These are phyloP conservation scores for Parazoanthus darwini DNA, from an alignment of 92 coral and sea anemone species.

Conservation along the genomic window DNA sequence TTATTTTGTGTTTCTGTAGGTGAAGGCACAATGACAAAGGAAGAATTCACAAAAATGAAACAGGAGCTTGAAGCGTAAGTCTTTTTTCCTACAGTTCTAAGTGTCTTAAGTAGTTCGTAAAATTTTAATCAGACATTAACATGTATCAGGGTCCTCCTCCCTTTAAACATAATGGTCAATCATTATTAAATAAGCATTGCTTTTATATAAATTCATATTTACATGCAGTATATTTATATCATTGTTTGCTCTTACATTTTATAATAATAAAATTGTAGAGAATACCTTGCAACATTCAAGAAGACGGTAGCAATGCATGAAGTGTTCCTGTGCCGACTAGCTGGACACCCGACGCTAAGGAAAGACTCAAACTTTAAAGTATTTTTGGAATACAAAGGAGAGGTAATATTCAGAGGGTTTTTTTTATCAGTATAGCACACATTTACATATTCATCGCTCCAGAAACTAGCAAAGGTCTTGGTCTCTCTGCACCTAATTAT, in stretches of 20 bases:
- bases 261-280: conserved; percentile 48
- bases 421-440: background rate
- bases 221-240: too few species aligned
- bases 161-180: too few species aligned
- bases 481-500: too few species aligned
- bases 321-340: conserved; percentile 92
- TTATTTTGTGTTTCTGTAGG: conserved; percentile 56
- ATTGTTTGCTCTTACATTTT: background rate
- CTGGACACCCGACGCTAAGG: conserved; percentile 94
- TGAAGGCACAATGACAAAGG: conserved; percentile 97
- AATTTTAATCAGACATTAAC: too few species aligned
- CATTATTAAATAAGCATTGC: too few species aligned
- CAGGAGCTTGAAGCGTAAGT: conserved; percentile 99
- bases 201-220: too few species aligned
- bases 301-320: conserved; percentile 99
- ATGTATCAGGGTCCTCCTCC: too few species aligned
- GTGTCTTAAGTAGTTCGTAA: background rate
- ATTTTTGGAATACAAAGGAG: conserved; percentile 96
- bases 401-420: conserved; percentile 45
- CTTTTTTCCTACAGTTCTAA: background rate
- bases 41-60: conserved; percentile 97
- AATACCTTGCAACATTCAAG: conserved; percentile 98
- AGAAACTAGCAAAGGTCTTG: background rate
- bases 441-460: too few species aligned
- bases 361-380: conserved; percentile 98